Percentiles rank a stretch among this genome's conserved stretches.
phyloP scores from a whole-genome alignment of 2,888 invertebrate species.

The Tetanocera ferruginea region DNA sequence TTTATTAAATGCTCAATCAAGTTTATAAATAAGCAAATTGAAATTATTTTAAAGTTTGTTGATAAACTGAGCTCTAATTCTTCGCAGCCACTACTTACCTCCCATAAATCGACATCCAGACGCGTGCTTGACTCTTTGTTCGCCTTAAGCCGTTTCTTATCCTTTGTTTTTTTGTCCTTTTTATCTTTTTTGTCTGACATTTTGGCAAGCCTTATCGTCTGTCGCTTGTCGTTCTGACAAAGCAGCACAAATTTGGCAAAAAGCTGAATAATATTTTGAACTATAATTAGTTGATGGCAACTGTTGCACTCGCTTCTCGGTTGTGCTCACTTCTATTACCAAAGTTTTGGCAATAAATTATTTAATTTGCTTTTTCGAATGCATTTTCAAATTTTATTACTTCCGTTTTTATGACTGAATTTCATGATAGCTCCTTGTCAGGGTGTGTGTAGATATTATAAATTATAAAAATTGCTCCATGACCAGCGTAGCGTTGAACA shows the following conservation, averaged over 20 bases:
- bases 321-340: not conserved
- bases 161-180: conserved; percentile 58
- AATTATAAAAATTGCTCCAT: not conserved
- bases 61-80: not conserved
- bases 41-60: not conserved
- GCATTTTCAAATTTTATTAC: not conserved
- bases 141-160: conserved; percentile 60
- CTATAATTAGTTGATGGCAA: conserved; percentile 16
- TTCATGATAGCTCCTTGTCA: not conserved
- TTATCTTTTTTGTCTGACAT: conserved; percentile 46
- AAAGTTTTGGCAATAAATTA: conserved; percentile 16
- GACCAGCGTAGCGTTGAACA: not conserved
- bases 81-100: conserved; percentile 57
- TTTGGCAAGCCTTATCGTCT: conserved; percentile 15
- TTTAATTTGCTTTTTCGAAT: not conserved
- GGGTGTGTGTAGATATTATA: not conserved
- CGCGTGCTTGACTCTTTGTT: conserved; percentile 65
- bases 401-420: not conserved
- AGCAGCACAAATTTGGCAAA: conserved; percentile 2
- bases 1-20: not conserved
- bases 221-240: not conserved
- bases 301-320: conserved; percentile 12
- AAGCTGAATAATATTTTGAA: not conserved
- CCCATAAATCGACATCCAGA: conserved; percentile 67
- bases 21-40: not conserved